These are phyloP conservation scores for Ashinkailepas kermadecensis DNA, from an alignment of 2,888 invertebrate species.

Conservation along the genomic window DNA sequence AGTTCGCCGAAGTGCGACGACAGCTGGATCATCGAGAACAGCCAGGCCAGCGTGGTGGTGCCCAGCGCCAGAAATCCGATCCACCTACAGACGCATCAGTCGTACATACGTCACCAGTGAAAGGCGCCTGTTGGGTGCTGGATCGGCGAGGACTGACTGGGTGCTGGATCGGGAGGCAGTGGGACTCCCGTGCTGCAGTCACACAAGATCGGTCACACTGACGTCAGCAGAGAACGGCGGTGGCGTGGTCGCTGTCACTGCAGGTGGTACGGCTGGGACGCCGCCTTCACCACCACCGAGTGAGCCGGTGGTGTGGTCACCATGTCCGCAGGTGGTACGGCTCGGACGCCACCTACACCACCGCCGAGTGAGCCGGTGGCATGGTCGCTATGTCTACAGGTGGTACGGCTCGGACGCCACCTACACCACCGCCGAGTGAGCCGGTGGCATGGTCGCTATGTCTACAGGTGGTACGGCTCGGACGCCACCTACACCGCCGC, in stretches of 20 bases:
- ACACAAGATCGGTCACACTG: neutral
- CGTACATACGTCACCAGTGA: neutral
- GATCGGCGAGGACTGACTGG: neutral
- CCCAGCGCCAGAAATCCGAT: slow-evolving; percentile 57
- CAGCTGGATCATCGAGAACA: slow-evolving; percentile 56
- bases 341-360: too few species aligned
- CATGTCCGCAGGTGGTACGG: too few species aligned
- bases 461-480: too few species aligned
- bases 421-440: too few species aligned
- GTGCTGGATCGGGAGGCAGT: neutral
- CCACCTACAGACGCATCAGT: slow-evolving; percentile 45
- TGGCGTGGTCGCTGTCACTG: neutral
- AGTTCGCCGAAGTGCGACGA: slow-evolving; percentile 47
- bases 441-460: too few species aligned
- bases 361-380: too few species aligned
- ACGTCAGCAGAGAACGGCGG: neutral
- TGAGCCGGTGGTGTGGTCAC: too few species aligned
- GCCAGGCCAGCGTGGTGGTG: slow-evolving; percentile 54
- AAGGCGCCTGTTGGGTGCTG: neutral
- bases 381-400: too few species aligned
- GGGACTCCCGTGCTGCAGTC: neutral
- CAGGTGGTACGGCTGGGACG: neutral
- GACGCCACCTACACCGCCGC: too few species aligned
- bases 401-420: too few species aligned
- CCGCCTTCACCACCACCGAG: too few species aligned